Evolutionary conservation across 2,797 vertebrate species (phyloP).

Genomic region (Amblyraja radiata): DNA sequence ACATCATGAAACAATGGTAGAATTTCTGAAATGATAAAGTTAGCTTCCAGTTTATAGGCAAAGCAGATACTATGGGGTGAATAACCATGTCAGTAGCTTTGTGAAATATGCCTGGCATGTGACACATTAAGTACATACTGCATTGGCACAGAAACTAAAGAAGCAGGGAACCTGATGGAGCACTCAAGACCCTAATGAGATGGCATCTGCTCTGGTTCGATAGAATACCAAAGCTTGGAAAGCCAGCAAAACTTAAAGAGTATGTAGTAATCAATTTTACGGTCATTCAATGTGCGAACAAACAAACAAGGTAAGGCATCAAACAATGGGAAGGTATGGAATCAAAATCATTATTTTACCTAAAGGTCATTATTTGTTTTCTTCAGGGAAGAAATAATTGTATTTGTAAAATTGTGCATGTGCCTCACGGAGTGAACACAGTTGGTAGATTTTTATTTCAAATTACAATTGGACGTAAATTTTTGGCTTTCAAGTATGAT

Average conservation of each 20-base stretch:
- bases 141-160: slow-evolving; percentile 32
- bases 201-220: slow-evolving; percentile 28
- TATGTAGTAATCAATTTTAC: not conserved
- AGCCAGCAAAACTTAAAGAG: not conserved
- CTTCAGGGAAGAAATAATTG: too few species aligned
- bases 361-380: not conserved
- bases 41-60: not conserved
- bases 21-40: not conserved
- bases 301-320: not conserved
- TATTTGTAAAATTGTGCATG: not conserved
- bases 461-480: not conserved
- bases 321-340: not conserved
- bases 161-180: slow-evolving; percentile 24
- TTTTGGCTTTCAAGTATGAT: not conserved
- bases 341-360: not conserved
- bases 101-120: slow-evolving; percentile 26
- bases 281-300: not conserved
- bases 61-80: not conserved
- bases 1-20: not conserved
- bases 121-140: slow-evolving; percentile 18
- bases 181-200: slow-evolving; percentile 26
- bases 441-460: not conserved
- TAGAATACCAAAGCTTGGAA: not conserved
- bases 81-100: slow-evolving; percentile 10
- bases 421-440: not conserved